Conservation (phyloP, 1,140 invertebrate species). For the Physella acuta region DNA sequence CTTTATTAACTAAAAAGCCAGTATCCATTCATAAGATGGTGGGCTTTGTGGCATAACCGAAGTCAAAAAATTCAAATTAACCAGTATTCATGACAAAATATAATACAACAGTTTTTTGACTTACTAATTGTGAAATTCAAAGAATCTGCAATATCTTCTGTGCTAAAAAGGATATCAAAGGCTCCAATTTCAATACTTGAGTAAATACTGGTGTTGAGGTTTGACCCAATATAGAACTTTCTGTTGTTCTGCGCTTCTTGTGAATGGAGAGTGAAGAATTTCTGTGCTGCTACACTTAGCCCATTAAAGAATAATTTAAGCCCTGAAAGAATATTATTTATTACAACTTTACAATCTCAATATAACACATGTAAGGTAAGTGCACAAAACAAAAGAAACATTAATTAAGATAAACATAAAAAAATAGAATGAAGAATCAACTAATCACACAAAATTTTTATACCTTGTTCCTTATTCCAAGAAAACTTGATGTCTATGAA, state of each 20-base stretch:
- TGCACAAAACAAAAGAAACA: not conserved
- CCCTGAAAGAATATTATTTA: no score
- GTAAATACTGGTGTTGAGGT: not conserved
- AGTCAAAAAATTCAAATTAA: no score
- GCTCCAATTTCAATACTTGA: slow-evolving; percentile 31
- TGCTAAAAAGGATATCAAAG: slow-evolving; percentile 26
- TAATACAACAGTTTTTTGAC: no score
- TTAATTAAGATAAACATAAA: not conserved
- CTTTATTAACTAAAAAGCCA: no score
- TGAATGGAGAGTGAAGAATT: not conserved
- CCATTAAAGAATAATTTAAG: no score
- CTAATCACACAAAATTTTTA: no score
- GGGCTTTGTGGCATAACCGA: no score
- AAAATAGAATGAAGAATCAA: not conserved
- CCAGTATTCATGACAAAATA: no score
- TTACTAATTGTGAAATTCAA: slow-evolving; percentile 27
- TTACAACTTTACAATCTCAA: not conserved
- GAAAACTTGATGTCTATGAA: slow-evolving; percentile 38
- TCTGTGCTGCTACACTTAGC: no score
- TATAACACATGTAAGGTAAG: not conserved
- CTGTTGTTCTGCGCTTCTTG: no score
- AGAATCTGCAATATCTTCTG: slow-evolving; percentile 19
- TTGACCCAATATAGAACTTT: no score
- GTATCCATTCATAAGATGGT: no score
- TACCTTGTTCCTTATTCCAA: slow-evolving; percentile 38